Percentiles rank a stretch among this genome's conserved stretches.
Evolutionary conservation across 2,113 vertebrate genomes (phyloP).

Genomic region (Amblyornis subalaris): DNA sequence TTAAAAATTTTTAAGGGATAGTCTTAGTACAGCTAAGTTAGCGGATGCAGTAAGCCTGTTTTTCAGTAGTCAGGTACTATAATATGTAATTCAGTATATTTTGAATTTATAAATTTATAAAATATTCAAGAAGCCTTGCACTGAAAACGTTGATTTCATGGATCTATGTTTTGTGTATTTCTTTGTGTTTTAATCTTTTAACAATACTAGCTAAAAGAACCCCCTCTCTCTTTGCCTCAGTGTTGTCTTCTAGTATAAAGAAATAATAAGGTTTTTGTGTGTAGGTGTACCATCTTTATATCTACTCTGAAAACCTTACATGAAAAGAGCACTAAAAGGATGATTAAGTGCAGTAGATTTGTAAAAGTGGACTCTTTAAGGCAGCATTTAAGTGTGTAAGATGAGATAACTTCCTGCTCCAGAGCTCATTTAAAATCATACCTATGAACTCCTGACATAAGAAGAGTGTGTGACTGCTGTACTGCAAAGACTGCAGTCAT

Average conservation of each 20-base stretch:
- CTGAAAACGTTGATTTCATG: neutral
- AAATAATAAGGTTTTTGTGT: neutral
- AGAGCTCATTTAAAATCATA: neutral
- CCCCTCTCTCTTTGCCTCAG: neutral
- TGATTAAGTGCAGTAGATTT: slow-evolving; percentile 5
- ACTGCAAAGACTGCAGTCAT: neutral
- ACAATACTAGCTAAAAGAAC: neutral
- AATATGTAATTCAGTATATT: neutral
- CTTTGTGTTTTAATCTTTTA: neutral
- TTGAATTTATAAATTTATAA: neutral
- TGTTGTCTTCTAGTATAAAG: neutral
- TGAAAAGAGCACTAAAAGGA: slow-evolving; percentile 5
- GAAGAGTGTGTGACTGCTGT: neutral
- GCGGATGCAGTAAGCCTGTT: neutral
- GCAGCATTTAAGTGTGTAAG: neutral
- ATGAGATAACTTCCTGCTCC: slow-evolving; percentile 16
- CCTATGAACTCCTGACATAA: neutral
- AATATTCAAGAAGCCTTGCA: neutral
- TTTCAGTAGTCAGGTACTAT: neutral
- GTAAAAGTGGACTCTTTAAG: slow-evolving; percentile 3
- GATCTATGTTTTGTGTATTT: neutral
- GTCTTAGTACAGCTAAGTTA: neutral
- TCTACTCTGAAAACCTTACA: neutral
- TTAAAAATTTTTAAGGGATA: neutral
- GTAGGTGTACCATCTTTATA: neutral